Conservation (phyloP, 2,113 vertebrate genomes). For the Eurypyga helias region DNA sequence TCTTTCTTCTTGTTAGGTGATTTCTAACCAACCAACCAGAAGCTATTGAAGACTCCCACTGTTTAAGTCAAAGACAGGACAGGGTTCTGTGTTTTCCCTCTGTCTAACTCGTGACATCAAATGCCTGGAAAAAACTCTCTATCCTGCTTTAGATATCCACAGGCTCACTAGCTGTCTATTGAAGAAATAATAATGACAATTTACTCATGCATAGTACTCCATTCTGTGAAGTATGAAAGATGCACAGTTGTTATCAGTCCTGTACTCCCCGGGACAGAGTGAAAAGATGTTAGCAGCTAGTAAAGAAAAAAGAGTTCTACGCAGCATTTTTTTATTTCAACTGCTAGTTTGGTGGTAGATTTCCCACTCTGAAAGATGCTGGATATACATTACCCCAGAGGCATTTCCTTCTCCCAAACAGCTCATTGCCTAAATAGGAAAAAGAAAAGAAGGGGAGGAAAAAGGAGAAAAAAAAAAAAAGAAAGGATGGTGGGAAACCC, state of each 20-base stretch:
- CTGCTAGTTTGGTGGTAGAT: neutral
- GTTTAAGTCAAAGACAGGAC: neutral
- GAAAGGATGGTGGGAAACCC: neutral
- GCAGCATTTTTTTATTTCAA: neutral
- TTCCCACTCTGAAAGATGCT: neutral
- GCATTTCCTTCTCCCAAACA: constrained; percentile 20
- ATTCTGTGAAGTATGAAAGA: constrained; percentile 17
- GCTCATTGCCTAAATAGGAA: constrained; percentile 45
- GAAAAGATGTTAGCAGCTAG: neutral
- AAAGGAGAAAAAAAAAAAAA: too few species aligned
- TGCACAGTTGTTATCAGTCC: neutral
- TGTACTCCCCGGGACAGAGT: neutral
- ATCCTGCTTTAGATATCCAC: neutral
- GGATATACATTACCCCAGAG: constrained; percentile 11
- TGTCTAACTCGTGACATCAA: neutral
- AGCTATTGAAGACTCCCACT: neutral
- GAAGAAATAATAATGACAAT: constrained; percentile 22
- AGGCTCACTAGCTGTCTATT: neutral
- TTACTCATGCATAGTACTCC: neutral
- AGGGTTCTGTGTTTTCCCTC: neutral
- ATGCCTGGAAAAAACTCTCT: constrained; percentile 14
- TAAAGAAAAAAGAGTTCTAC: neutral
- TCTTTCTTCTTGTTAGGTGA: neutral
- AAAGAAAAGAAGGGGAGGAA: neutral
- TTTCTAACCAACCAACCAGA: neutral